These are phyloP conservation scores for Polymixis flavicincta DNA, from an alignment of 2,888 invertebrate species.

Conservation along the genomic window DNA sequence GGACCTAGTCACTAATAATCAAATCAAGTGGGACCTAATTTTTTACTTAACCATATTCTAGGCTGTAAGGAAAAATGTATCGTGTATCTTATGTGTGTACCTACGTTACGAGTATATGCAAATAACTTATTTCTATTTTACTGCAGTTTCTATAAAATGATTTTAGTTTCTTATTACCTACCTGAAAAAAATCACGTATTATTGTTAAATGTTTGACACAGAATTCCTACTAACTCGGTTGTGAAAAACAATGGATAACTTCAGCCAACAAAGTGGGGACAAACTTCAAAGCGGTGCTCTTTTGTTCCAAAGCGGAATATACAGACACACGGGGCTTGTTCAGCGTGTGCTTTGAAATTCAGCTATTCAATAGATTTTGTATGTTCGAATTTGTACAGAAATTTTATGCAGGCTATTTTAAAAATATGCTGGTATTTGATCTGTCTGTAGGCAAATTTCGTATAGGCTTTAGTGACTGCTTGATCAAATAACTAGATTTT, in stretches of 20 bases:
- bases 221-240: neutral
- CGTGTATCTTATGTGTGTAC: too few relatives aligned
- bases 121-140: too few relatives aligned
- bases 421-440: neutral
- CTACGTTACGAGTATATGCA: too few relatives aligned
- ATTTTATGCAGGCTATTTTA: neutral
- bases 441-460: neutral
- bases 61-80: too few relatives aligned
- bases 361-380: slow-evolving; percentile 1
- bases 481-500: neutral
- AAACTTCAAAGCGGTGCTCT: slow-evolving; percentile 22
- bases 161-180: neutral
- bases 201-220: slow-evolving; percentile 15
- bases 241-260: slow-evolving; percentile 35
- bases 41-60: too few relatives aligned
- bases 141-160: too few relatives aligned
- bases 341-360: slow-evolving; percentile 7
- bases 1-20: too few relatives aligned
- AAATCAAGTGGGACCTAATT: too few relatives aligned
- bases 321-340: neutral
- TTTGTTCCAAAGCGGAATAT: slow-evolving; percentile 24
- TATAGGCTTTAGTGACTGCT: neutral
- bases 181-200: neutral
- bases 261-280: slow-evolving; percentile 6
- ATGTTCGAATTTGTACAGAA: too few relatives aligned